Conservation (phyloP, 2,113 vertebrate species). For the Barnardius zonarius region DNA sequence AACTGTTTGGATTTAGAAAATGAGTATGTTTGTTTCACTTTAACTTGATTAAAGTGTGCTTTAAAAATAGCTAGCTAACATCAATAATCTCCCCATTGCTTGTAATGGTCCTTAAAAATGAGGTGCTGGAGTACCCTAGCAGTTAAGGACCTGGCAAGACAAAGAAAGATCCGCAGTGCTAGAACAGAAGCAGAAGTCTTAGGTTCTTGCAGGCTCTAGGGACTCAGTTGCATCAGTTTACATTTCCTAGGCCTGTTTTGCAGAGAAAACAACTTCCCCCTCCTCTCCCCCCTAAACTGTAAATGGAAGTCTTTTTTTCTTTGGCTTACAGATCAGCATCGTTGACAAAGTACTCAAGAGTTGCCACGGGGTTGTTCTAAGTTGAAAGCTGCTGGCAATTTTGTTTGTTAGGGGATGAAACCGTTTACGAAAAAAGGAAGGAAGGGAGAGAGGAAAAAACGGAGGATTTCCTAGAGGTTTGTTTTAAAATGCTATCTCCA, state of each 20-base stretch:
- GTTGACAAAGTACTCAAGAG: neutral
- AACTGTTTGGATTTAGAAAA: neutral
- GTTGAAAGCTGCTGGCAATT: constrained; percentile 49
- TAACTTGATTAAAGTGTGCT: neutral
- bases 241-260: neutral
- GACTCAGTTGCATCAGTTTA: neutral
- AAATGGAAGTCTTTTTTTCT: neutral
- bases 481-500: neutral
- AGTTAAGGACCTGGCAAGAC: neutral
- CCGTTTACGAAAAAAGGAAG: neutral
- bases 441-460: neutral
- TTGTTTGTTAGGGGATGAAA: constrained; percentile 19
- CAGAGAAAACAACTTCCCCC: neutral
- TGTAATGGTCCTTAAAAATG: neutral
- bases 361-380: neutral
- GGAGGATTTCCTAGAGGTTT: neutral
- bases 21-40: neutral
- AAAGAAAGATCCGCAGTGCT: neutral
- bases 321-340: neutral
- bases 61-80: neutral
- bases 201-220: neutral
- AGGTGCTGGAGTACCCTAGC: neutral
- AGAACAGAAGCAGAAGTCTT: neutral
- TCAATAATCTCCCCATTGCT: neutral
- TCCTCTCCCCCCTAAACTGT: neutral